phyloP scores from a whole-genome alignment of 2,797 vertebrate genomes.

The Pampus argenteus region DNA sequence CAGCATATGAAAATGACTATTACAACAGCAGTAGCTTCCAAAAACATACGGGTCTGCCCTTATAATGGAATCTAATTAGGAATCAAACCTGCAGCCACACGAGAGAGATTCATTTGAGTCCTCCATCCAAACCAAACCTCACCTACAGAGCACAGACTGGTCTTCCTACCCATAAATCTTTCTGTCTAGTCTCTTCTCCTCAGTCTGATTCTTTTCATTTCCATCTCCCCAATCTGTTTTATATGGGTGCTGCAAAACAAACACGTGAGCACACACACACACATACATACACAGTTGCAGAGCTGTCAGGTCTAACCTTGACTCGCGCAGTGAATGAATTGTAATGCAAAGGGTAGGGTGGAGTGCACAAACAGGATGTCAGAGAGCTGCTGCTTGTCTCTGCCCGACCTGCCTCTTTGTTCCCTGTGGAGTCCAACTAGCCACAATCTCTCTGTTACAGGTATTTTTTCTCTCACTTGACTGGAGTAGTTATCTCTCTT shows the following conservation, averaged over 20 bases:
- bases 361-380: constrained; percentile 71
- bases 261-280: constrained; percentile 38
- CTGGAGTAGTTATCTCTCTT: constrained; percentile 5
- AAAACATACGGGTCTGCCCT: constrained; percentile 49
- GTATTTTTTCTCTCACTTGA: constrained; percentile 11
- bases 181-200: constrained; percentile 31
- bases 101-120: constrained; percentile 47
- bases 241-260: constrained; percentile 41
- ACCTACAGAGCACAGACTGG: constrained; percentile 12
- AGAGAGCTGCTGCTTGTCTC: constrained; percentile 65
- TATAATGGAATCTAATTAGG: constrained; percentile 51
- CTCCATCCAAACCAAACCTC: constrained; percentile 20
- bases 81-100: constrained; percentile 58
- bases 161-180: constrained; percentile 43
- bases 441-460: constrained; percentile 54
- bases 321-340: constrained; percentile 65
- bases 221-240: constrained; percentile 55
- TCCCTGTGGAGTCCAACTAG: constrained; percentile 52
- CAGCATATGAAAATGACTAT: constrained; percentile 17
- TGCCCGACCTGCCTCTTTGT: constrained; percentile 54
- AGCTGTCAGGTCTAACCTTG: constrained; percentile 76
- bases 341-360: constrained; percentile 65
- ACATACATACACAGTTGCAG: constrained; percentile 55
- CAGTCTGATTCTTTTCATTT: constrained; percentile 53
- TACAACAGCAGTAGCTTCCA: constrained; percentile 41